Evolutionary conservation across 1,140 invertebrate species (phyloP), one percentile per base, ranked within the genome.

Genomic region (Cydia pomonella): DNA sequence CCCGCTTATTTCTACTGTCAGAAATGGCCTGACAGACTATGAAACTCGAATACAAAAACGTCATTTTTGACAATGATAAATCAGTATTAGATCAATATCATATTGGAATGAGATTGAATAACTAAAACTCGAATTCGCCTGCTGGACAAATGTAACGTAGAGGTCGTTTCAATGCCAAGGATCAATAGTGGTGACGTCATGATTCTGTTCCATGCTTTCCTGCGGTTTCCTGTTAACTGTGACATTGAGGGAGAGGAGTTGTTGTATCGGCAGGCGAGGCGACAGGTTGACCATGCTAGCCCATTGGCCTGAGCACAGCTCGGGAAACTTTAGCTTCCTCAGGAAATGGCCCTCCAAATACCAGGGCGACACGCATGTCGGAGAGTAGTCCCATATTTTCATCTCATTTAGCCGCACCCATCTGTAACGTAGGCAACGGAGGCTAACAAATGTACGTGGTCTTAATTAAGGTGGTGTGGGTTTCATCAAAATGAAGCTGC

Each of bases 251-350:
- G 92, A 91, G 16, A 93, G 75, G 1, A 93, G 85, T 44, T 93
- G 92, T 73, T 93, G 90, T 80, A 93, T 93, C 0, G 96, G 95
- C 13, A 97, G 84, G 63, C 96, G 90, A 1, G 96, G 96, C 0
- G 95, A 94, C 0, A 97, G 87, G 74, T 96, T 96, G 4, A 95
- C 94, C 96, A 97, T 97, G 77, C 96, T 97, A 13, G 96, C 96
- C 97, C 96, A 97, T 78, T 97, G 96, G 0, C 96, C 96, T 12
- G 97, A 94, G 80, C 97, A 98, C 10, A 97, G 94, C 81, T 97
- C 96, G 62, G 96, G 95, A 78, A 97, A 97, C n/a, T 95, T 95
- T 82, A 97, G 92, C 44, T 95, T 94, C 75, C 95, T 94, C 33
- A 97, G 86, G 5, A 94, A 93, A 75, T 95, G 94, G 0, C 96